A percentile compares a stretch with the other conserved stretches of the same genome.
Evolutionary conservation across 2,113 vertebrate species (phyloP).

Genomic region (Hypomesus transpacificus): DNA sequence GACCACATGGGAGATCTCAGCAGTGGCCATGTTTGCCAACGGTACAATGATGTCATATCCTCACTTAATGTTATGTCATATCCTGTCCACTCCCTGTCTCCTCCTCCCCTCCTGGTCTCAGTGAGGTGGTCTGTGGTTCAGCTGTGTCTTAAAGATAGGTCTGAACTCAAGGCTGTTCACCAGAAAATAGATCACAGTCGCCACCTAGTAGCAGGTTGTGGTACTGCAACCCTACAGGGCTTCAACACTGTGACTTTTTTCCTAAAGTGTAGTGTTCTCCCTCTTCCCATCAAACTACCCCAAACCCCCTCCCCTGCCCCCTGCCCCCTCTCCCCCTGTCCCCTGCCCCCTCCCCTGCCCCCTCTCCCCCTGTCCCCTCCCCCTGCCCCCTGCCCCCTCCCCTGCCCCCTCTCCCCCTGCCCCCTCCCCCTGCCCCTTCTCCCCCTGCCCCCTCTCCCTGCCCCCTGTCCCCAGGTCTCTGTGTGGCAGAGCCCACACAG

Average conservation of each 20-base stretch:
- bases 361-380: not conserved
- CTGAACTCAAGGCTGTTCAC: too few species aligned
- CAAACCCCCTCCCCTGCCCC: not conserved
- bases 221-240: too few species aligned
- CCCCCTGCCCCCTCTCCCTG: not conserved
- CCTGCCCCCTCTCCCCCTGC: not conserved
- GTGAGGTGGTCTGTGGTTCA: not conserved
- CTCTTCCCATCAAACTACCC: too few species aligned
- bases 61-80: not conserved
- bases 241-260: too few species aligned
- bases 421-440: not conserved
- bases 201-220: too few species aligned
- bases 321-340: too few species aligned
- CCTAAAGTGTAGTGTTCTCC: too few species aligned
- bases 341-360: not conserved
- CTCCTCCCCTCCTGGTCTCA: not conserved
- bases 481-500: conserved; percentile 75
- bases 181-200: too few species aligned
- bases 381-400: not conserved
- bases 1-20: conserved; percentile 89
- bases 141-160: too few species aligned
- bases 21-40: conserved; percentile 80
- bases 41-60: conserved; percentile 62
- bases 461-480: conserved; percentile 75
- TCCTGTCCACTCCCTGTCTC: too few species aligned